Percentiles rank a stretch among this genome's conserved stretches.
phyloP scores from a whole-genome alignment of 2,113 vertebrate genomes.

The Entomyzon cyanotis region DNA sequence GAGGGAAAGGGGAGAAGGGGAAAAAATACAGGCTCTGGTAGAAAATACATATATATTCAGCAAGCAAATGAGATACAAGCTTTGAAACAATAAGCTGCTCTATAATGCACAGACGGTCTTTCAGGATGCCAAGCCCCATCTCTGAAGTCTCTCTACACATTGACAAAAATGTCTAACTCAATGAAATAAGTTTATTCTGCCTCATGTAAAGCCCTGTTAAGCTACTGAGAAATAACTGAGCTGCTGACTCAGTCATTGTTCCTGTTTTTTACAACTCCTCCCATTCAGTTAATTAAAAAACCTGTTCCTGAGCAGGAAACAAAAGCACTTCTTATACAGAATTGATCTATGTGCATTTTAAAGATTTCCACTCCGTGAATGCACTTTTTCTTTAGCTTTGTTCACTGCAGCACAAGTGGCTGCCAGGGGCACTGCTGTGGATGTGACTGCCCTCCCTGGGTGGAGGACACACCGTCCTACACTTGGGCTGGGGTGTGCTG shows the following conservation, averaged over 20 bases:
- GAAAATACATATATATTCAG: not conserved
- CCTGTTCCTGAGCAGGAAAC: conserved; percentile 49
- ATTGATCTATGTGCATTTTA: conserved; percentile 54
- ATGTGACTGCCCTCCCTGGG: conserved; percentile 35
- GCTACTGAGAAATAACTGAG: conserved; percentile 33
- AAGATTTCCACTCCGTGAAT: conserved; percentile 47
- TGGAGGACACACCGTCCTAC: conserved; percentile 42
- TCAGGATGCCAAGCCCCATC: not conserved
- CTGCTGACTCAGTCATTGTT: conserved; percentile 55
- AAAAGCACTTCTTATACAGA: conserved; percentile 58
- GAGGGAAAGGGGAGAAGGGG: not conserved
- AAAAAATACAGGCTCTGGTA: not conserved
- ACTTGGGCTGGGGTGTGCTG: conserved; percentile 11
- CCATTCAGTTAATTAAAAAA: conserved; percentile 60
- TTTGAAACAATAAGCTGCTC: conserved; percentile 42
- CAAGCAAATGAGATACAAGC: not conserved
- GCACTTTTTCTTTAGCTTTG: conserved; percentile 59
- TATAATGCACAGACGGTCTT: conserved; percentile 5
- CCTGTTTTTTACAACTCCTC: conserved; percentile 44
- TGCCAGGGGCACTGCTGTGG: conserved; percentile 55
- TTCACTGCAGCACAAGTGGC: conserved; percentile 16
- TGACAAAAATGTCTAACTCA: conserved; percentile 46
- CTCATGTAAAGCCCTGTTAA: conserved; percentile 10
- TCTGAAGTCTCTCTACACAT: conserved; percentile 32
- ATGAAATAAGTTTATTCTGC: conserved; percentile 26